Evolutionary conservation across 1,140 invertebrate species (phyloP), one percentile per base, ranked within the genome.

Genomic region (Zophobas morio): DNA sequence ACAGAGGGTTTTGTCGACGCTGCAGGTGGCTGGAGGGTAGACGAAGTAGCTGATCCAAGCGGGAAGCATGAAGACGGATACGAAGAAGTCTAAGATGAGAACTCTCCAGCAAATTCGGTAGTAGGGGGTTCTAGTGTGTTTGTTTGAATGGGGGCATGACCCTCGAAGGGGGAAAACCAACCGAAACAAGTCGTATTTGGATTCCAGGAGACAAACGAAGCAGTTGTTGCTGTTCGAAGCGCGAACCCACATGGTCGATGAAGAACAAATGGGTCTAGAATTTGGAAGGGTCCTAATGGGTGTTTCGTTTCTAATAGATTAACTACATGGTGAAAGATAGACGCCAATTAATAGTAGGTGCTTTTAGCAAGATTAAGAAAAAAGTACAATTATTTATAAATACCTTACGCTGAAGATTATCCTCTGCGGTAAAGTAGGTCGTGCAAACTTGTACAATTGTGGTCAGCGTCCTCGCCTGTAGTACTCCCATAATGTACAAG

Each of bases 321-420:
- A 20, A 20, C 20, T 20, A 20, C 20, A 20, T 20, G 20, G 20
- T 20, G 20, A 20, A 20, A 20, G 20, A 20, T 20, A 20, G 20
- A 46, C 42, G 42, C 8, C 42, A 46, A 46, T 46, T 20, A 20
- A 20, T 20, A 20, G 20, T 20, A 20, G 20, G 20, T 20, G 20
- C 20, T 20, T 20, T 20, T 20, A 20, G 20, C 20, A 20, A 20
- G 20, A 20, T 20, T 20, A 20, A 20, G 20, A 20, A 20, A 20
- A 20, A 20, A 20, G 20, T 20, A 20, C 20, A 20, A 20, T 20
- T 20, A 20, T 20, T 20, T 20, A 20, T 20, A 46, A 3, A 4
- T 35, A 60, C 56, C 56, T 60, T 60, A 6, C 56, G 34, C 1
- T 1, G 2, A 60, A 60, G 56, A 39, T 60, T 60, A 60, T 37